phyloP scores from a whole-genome alignment of 2,797 vertebrate species.

The Atherinosoma microstoma region DNA sequence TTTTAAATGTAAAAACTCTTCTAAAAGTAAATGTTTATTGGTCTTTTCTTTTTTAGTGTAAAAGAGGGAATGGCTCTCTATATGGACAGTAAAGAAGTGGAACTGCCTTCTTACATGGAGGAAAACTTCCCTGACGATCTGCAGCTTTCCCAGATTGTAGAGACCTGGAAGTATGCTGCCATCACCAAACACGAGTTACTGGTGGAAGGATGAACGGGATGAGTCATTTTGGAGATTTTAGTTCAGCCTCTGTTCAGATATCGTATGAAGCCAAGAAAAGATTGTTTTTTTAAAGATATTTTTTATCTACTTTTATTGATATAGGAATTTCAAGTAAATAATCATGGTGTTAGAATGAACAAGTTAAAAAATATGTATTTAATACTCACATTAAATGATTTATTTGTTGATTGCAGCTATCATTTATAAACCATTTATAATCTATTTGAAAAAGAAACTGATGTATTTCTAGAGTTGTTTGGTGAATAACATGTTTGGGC shows the following conservation, averaged over 20 bases:
- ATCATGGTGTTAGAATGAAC: not conserved
- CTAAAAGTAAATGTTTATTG: too few species aligned
- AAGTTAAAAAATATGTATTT: not conserved
- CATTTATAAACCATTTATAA: not conserved
- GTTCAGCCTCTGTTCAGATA: not conserved
- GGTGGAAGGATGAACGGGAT: not conserved
- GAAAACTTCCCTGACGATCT: conserved; percentile 74
- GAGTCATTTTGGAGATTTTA: not conserved
- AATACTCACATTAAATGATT: not conserved
- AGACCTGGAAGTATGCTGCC: conserved; percentile 81
- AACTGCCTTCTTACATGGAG: conserved; percentile 64
- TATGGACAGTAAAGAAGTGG: conserved; percentile 78
- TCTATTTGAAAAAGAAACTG: not conserved
- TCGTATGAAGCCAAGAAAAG: not conserved
- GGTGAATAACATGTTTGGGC: not conserved
- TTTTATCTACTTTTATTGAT: not conserved
- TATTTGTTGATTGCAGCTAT: not conserved
- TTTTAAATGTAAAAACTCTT: too few species aligned
- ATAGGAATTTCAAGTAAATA: not conserved
- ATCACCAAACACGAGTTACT: conserved; percentile 70
- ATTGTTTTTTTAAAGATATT: not conserved
- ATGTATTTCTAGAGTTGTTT: not conserved
- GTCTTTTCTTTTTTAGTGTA: conserved; percentile 72
- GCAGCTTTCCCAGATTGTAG: conserved; percentile 40
- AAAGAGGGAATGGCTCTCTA: conserved; percentile 74